Conservation (phyloP, 2,797 vertebrate species). For the Artibeus jamaicensis region DNA sequence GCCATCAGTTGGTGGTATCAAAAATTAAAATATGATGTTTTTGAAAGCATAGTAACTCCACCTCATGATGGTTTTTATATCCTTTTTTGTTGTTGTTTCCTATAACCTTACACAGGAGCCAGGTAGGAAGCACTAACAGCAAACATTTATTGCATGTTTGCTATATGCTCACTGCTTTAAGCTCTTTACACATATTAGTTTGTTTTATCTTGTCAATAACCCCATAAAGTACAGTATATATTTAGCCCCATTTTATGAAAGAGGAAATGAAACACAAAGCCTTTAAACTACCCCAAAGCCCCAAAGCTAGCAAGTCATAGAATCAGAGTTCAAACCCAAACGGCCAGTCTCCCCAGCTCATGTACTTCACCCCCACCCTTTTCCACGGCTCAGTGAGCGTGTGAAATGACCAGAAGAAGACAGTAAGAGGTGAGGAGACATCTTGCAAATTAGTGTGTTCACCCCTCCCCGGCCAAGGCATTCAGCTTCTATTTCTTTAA, state of each 20-base stretch:
- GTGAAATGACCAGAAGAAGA: background rate
- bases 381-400: background rate
- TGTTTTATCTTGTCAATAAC: background rate
- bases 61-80: background rate
- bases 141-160: background rate
- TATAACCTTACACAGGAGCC: background rate
- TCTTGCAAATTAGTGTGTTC: background rate
- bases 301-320: background rate
- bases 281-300: background rate
- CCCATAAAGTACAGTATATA: background rate
- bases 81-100: background rate
- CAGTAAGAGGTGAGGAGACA: background rate
- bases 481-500: slow-evolving; percentile 6
- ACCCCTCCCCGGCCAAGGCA: background rate
- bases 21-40: background rate
- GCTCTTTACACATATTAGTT: background rate
- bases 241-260: background rate
- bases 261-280: slow-evolving; percentile 7
- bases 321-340: background rate
- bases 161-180: background rate
- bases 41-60: background rate
- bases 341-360: background rate
- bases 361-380: background rate
- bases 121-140: background rate
- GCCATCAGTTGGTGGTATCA: background rate